Evolutionary conservation across 2,797 vertebrate genomes (phyloP), one percentile per base, ranked within the genome.

Genomic region (Argyrosomus regius): DNA sequence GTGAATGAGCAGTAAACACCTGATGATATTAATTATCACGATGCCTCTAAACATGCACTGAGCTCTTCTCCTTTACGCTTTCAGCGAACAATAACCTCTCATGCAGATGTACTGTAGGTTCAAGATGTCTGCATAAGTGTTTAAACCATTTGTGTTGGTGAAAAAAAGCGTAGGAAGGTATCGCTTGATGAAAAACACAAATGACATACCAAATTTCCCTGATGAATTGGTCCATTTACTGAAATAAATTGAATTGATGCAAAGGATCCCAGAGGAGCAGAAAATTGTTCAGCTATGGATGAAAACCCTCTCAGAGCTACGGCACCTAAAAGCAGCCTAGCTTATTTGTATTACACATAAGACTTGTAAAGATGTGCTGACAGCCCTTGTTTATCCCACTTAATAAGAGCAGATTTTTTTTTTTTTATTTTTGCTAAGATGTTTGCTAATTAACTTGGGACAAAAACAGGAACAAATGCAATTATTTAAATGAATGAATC

Each of bases 211-310:
- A 85, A 89, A 94, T 93, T 88, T 95, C 93, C 94, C 94, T 84
- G 85, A 91, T 92, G 94, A 93, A 92, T 91, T 91, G 86, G 81
- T 92, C 88, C 86, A 91, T 94, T 95, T 95, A 92, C 92, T 86
- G 82, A 90, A 94, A 93, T 92, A 94, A 95, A 95, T 93, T 94
- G 91, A 94, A 95, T 88, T 90, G 90, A 94, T 93, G 88, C 89
- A 87, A 91, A 88, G 78, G 82, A 91, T 92, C 93, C 91, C 94
- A 89, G 84, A 90, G 91, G 91, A 91, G 81, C 82, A 77, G 80
- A 89, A 90, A 92, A 92, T 92, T 91, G 90, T 94, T 91, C 88
- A 86, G 90, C 88, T 92, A 89, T 92, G 88, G 91, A 92, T 92
- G 89, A 86, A 89, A 92, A 81, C 86, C 78, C 72, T 72, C 52